phyloP scores from a whole-genome alignment of 2,888 invertebrate species.

The Pelosia muscerda region DNA sequence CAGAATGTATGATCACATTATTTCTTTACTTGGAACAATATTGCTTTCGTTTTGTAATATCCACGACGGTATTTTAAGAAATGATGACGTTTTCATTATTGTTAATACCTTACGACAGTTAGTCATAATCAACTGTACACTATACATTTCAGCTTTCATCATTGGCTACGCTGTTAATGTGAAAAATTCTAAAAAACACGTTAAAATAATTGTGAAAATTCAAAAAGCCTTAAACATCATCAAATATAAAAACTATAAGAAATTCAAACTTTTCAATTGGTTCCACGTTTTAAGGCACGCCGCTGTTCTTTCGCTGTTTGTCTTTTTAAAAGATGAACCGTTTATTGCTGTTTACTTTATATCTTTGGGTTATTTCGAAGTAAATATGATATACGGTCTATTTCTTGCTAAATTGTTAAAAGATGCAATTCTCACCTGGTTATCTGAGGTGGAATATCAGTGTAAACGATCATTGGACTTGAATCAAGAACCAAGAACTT shows the following conservation, averaged over 20 bases:
- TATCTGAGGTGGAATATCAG: not conserved
- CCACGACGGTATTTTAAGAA: not conserved
- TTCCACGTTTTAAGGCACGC: not conserved
- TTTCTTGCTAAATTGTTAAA: not conserved
- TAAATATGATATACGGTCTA: slow-evolving; percentile 8
- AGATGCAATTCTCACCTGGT: slow-evolving; percentile 3
- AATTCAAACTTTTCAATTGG: slow-evolving; percentile 3
- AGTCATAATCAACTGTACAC: not conserved
- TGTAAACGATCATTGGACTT: slow-evolving; percentile 3
- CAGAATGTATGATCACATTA: slow-evolving; percentile 1
- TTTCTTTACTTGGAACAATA: slow-evolving; percentile 12
- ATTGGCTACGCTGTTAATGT: slow-evolving; percentile 4
- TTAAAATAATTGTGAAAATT: slow-evolving; percentile 21
- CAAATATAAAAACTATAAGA: slow-evolving; percentile 5
- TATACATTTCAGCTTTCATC: slow-evolving; percentile 3
- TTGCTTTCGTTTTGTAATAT: slow-evolving; percentile 7
- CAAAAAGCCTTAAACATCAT: slow-evolving; percentile 23
- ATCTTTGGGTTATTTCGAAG: slow-evolving; percentile 12
- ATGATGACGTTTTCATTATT: not conserved
- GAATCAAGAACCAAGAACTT: not conserved
- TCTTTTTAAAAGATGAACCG: not conserved
- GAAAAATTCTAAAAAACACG: slow-evolving; percentile 11
- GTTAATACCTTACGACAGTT: not conserved
- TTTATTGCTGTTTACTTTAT: slow-evolving; percentile 5
- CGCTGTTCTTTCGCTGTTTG: not conserved